phyloP scores from a whole-genome alignment of 2,888 invertebrate species.

The Folsomia candida region DNA sequence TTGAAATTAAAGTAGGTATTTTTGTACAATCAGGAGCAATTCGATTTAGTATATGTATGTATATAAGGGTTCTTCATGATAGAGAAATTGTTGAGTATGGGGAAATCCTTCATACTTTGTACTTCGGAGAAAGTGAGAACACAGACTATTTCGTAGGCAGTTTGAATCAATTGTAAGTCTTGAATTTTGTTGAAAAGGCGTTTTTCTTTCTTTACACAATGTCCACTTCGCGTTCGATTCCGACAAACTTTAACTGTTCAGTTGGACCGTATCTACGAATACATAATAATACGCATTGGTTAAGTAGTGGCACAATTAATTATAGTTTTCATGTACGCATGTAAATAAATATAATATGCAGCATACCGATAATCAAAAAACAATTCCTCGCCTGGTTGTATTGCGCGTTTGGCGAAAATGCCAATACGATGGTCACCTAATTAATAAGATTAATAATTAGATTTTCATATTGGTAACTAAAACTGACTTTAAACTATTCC shows the following conservation, averaged over 20 bases:
- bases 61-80: too few relatives aligned
- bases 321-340: constrained; percentile 4
- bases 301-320: too few relatives aligned
- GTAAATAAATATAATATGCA: constrained; percentile 5
- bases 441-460: too few relatives aligned
- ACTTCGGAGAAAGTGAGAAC: not conserved
- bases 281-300: not conserved
- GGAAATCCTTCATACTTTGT: not conserved
- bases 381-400: constrained; percentile 94
- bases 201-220: not conserved
- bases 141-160: not conserved
- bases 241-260: constrained; percentile 96
- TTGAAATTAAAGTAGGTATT: too few relatives aligned
- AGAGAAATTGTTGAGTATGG: too few relatives aligned
- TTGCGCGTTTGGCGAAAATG: constrained; percentile 94
- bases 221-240: constrained; percentile 95
- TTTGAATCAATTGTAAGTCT: not conserved
- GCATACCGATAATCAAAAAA: constrained; percentile 86
- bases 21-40: too few relatives aligned
- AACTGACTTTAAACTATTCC: too few relatives aligned
- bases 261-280: constrained; percentile 87
- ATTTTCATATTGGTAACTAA: too few relatives aligned
- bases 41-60: too few relatives aligned
- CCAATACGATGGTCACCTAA: constrained; percentile 91
- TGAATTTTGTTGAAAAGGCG: too few relatives aligned